Base-by-base conservation (phyloP, 2,888 invertebrate species). In the Eilema griseolum region DNA sequence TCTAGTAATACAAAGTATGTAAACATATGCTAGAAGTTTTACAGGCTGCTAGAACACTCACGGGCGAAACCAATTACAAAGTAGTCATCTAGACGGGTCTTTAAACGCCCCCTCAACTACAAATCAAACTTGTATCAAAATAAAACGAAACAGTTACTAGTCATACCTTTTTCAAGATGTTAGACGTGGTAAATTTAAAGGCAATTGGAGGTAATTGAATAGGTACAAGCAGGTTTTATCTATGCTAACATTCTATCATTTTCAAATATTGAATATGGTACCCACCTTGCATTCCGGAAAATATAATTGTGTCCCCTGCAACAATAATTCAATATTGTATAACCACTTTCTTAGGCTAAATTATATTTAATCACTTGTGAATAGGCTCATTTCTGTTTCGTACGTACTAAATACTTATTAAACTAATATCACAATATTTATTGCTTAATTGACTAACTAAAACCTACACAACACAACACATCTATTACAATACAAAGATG, bases 251-350 rank as follows among this genome's bases (percentile, higher is more conserved):
- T 46, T 20, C 20, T 52, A 52, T n/a, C 20, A 52, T 1, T 31
- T 57, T 37, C 63, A 11, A 63, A n/a, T n/a, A 12, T 41, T 41
- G 31, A 64, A 57, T 59, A 37, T 10, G 14, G 61, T 69, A 88
- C 95, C 90, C 88, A 96, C 96, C 96, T 92, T 96, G 96, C 92
- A 96, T 95, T 78, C 96, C 96, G 82, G 96, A 95, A 88, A 96
- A 96, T 83, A 96, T 91, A 73, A 96, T 95, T 70, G 96, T 95
- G 95, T 96, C 96, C 96, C 96, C 92, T 96, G 96, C 70, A 93
- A 95, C 91, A 92, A 91, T 86, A 85, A 85, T 83, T 70, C 66
- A 77, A 74, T 67, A 70, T 65, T 69, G 69, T 69, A 64, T 26
- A 75, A 66, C 46, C 33, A 66, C 11, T 41, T 46, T n/a, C 11